Evolutionary conservation across 2,888 invertebrate genomes (phyloP), one percentile per base, ranked within the genome.

Genomic region (Nemoura dubitans): DNA sequence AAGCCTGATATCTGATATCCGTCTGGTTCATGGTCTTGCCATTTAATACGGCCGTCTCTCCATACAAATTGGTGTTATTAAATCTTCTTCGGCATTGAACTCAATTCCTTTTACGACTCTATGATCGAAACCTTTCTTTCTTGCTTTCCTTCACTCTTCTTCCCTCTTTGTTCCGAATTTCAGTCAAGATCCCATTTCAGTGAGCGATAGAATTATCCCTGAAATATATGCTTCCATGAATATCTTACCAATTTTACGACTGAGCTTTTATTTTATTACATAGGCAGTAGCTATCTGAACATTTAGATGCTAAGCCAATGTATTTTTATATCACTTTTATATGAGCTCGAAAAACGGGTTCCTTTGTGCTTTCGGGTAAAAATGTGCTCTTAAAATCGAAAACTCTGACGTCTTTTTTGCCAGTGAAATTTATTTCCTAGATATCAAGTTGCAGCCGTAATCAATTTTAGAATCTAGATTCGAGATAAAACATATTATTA

Each of bases 281-380:
- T 10, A 59, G 59, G 59, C 59, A 16, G 21, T 59, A 6, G 36
- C 36, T 10, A 59, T 59, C 14, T 21, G 59, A 59, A 21, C 59
- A 59, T 59, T 59, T 59, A 59, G 59, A 59, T 59, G 59, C 14
- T 59, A 59, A 59, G 59, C 59, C 59, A 36, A 59, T 59, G 59
- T 59, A 59, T 59, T 59, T 59, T 59, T 21, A 59, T 59, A 7
- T 59, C 59, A 16, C 21, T 59, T 59, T 59, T 59, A 59, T 21
- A 59, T 3, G 16, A 59, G 59, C 36, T 59, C 14, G 59, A 21
- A 59, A 59, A 59, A 3, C 5, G 10, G 21, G 59, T 59, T 59
- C 59, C 14, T 59, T 59, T 59, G 2, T 16, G 16, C 59, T 21
- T 59, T 7, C 2, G 59, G 21, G 14, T 7, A 59, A 59, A 59